Conservation (phyloP, 2,888 invertebrate genomes). For the Fragum sueziense region DNA sequence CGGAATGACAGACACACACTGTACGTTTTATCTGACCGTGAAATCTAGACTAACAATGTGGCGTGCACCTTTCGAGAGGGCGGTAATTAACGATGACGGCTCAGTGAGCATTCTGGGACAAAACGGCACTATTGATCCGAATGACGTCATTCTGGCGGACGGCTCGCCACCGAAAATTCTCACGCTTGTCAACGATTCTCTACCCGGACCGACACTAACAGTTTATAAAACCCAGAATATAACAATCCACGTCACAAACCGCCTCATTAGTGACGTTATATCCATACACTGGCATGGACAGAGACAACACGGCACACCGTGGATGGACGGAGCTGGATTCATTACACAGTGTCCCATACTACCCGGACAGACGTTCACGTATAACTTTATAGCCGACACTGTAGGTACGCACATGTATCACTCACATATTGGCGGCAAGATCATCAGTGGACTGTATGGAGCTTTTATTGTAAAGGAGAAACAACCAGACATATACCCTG, state of each 20-base stretch:
- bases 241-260: slow-evolving; percentile 63
- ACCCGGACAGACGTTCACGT: slow-evolving; percentile 65
- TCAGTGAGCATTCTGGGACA: slow-evolving; percentile 29
- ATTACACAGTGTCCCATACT: slow-evolving; percentile 72
- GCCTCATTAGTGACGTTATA: slow-evolving; percentile 53
- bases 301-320: slow-evolving; percentile 64
- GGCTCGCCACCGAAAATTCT: slow-evolving; percentile 45
- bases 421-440: slow-evolving; percentile 60
- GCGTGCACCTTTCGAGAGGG: slow-evolving; percentile 4
- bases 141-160: slow-evolving; percentile 64
- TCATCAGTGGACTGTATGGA: slow-evolving; percentile 60
- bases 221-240: slow-evolving; percentile 67
- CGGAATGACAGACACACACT: slow-evolving; percentile 11
- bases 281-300: slow-evolving; percentile 75
- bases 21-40: slow-evolving; percentile 37
- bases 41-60: slow-evolving; percentile 47
- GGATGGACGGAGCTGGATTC: slow-evolving; percentile 74
- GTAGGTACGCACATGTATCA: slow-evolving; percentile 68
- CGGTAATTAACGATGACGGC: slow-evolving; percentile 36
- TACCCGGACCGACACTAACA: slow-evolving; percentile 68
- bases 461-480: slow-evolving; percentile 60
- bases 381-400: slow-evolving; percentile 57
- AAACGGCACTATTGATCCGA: slow-evolving; percentile 13
- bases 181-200: slow-evolving; percentile 17
- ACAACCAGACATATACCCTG: slow-evolving; percentile 19